A percentile compares a stretch with the other conserved stretches of the same genome.
Evolutionary conservation across 2,113 vertebrate genomes (phyloP).

Genomic region (Euleptes europaea): DNA sequence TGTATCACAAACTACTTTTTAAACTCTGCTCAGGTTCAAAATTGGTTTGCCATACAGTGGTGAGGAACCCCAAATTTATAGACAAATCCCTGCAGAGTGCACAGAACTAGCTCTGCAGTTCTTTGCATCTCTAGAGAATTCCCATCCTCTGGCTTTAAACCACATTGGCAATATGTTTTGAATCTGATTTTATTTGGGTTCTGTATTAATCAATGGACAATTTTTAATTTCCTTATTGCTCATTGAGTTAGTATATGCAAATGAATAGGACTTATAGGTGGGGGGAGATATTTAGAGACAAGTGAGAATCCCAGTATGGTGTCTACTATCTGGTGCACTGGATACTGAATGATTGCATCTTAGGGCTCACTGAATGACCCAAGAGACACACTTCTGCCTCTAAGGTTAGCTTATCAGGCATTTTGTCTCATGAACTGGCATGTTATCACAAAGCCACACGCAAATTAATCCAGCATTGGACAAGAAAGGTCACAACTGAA

Average conservation of each 20-base stretch:
- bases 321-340: background rate
- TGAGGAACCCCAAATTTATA: no score
- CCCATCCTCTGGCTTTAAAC: no score
- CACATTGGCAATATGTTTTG: no score
- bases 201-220: background rate
- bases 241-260: background rate
- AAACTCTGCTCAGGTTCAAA: no score
- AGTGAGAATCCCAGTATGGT: background rate
- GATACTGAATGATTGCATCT: background rate
- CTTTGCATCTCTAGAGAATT: no score
- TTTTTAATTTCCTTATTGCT: background rate
- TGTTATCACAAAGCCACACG: constrained; percentile 20
- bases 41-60: no score
- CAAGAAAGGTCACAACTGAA: constrained; percentile 43
- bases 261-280: background rate
- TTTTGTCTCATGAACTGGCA: constrained; percentile 26
- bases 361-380: background rate
- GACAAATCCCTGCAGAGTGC: no score
- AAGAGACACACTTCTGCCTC: background rate
- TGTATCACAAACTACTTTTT: background rate
- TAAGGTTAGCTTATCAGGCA: background rate
- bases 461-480: background rate
- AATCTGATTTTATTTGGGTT: background rate
- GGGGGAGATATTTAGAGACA: no score
- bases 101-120: no score